A percentile compares a stretch with the other conserved stretches of the same genome.
Evolutionary conservation across 2,113 vertebrate species (phyloP).

Genomic region (Podiceps cristatus): DNA sequence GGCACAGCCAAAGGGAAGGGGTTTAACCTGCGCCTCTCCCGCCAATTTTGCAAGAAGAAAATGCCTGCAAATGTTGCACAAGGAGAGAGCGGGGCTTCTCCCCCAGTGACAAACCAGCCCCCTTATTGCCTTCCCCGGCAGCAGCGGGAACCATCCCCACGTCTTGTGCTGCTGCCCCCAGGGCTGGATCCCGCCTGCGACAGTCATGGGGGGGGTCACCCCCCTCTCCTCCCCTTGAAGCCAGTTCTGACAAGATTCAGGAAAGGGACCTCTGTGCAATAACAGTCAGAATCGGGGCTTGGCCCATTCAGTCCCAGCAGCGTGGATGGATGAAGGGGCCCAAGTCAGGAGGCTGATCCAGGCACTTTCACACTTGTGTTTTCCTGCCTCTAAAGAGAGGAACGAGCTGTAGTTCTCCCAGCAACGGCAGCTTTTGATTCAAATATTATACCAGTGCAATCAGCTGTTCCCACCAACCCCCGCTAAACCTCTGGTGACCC

Average conservation of each 20-base stretch:
- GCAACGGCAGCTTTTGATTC: neutral
- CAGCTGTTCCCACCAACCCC: neutral
- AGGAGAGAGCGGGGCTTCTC: neutral
- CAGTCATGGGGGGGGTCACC: neutral
- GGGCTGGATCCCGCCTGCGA: neutral
- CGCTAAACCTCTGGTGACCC: neutral
- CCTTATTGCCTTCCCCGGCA: neutral
- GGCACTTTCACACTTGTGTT: neutral
- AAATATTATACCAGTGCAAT: neutral
- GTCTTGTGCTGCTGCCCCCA: neutral
- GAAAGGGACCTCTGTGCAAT: constrained; percentile 44
- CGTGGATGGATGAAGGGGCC: neutral
- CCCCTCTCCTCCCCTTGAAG: neutral
- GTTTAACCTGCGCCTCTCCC: neutral
- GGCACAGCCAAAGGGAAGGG: neutral
- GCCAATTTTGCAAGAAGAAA: neutral
- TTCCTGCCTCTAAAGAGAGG: constrained; percentile 10
- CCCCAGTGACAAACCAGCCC: neutral
- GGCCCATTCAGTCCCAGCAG: neutral
- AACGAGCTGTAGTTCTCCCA: neutral
- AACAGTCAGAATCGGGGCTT: neutral
- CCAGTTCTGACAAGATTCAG: neutral
- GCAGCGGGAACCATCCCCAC: neutral
- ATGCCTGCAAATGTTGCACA: neutral
- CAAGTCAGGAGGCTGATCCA: neutral